These are phyloP conservation scores for Saccopteryx leptura DNA, from an alignment of 2,113 vertebrate genomes.

Conservation along the genomic window DNA sequence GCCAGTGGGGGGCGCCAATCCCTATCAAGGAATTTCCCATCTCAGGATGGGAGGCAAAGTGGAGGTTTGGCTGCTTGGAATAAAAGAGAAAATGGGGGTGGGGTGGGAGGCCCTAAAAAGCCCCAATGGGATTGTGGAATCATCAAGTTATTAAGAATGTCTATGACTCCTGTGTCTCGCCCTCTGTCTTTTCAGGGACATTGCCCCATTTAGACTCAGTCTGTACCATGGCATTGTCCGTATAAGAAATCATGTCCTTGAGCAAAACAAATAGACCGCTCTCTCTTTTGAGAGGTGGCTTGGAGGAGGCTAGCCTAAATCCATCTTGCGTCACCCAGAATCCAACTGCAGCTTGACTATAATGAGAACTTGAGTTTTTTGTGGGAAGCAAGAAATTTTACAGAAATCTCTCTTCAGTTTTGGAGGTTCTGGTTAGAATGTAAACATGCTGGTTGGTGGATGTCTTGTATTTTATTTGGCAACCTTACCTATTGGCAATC, in stretches of 20 bases:
- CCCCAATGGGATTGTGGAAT: not conserved
- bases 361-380: not conserved
- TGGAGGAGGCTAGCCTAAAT: not conserved
- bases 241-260: not conserved
- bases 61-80: not conserved
- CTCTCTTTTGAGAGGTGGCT: not conserved
- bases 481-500: not conserved
- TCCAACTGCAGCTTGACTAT: not conserved
- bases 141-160: not conserved
- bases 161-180: not conserved
- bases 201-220: not conserved
- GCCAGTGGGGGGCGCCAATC: accelerated
- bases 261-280: not conserved
- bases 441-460: not conserved
- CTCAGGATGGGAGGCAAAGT: not conserved
- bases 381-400: not conserved
- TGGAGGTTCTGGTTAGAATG: not conserved
- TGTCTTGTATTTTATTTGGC: not conserved
- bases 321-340: not conserved
- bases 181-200: not conserved
- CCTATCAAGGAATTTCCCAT: not conserved
- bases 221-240: not conserved
- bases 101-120: not conserved
- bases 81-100: not conserved
- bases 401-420: not conserved